Conservation (phyloP, 2,888 invertebrate genomes). For the Xestoiulus laeticollis region DNA sequence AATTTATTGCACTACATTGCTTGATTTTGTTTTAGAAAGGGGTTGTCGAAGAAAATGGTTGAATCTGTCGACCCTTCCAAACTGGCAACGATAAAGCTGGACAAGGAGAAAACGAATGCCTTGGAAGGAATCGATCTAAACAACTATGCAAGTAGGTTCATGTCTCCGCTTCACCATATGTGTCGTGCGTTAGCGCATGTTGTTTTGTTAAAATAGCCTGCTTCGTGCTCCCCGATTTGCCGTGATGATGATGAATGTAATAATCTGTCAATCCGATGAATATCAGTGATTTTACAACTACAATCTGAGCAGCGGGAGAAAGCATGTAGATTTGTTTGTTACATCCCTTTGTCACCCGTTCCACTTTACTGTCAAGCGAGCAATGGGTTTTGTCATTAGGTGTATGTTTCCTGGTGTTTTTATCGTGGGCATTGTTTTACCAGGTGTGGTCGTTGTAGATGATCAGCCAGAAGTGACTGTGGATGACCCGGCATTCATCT, state of each 20-base stretch:
- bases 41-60: neutral
- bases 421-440: conserved; percentile 53
- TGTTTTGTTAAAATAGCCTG: neutral
- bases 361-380: neutral
- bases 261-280: conserved; percentile 54
- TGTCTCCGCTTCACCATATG: neutral
- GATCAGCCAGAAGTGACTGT: conserved; percentile 67
- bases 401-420: conserved; percentile 45
- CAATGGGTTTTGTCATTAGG: conserved; percentile 22
- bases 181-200: conserved; percentile 9
- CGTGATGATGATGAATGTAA: conserved; percentile 48
- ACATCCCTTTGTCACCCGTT: neutral
- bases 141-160: conserved; percentile 68
- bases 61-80: conserved; percentile 14
- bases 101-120: conserved; percentile 66
- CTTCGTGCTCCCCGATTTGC: neutral
- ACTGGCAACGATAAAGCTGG: conserved; percentile 56
- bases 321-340: neutral
- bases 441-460: conserved; percentile 68
- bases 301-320: neutral
- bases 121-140: conserved; percentile 70
- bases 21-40: conserved; percentile 21
- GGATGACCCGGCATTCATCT: conserved; percentile 65
- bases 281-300: neutral
- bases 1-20: no score